Base-by-base conservation (phyloP, 2,113 vertebrate species). In the Daboia siamensis region DNA sequence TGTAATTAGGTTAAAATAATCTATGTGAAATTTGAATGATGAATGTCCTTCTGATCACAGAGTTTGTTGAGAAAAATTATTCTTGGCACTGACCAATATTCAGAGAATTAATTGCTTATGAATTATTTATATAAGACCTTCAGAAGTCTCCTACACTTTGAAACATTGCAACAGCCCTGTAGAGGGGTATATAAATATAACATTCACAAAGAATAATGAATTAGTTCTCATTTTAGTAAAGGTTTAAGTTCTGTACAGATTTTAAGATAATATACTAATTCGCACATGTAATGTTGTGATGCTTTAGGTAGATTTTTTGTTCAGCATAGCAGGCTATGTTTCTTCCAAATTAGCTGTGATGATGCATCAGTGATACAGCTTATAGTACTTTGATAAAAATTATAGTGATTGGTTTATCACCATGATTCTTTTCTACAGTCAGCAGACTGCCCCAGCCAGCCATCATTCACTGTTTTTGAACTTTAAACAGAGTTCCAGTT, bases 81-180 rank as follows among this genome's bases (percentile, higher is more conserved):
- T 90, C 56, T 64, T 57, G 59, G 91, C 93, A 88, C 84, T 94
- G 92, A 89, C 91, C 5, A 23, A 55, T 97, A 97, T 96, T 94
- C 94, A 95, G 92, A 61, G 56, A 90, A 96, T 97, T 97, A 96
- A 96, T 96, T 93, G 90, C 87, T 74, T 90, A 59, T 95, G 94
- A 97, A 94, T 95, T 96, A 97, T 95, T 92, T 48, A 90, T n/a
- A 17, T 9, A 92, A 93, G 86, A 54, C 29, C 48, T 1, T 13
- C 23, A 89, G 44, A 89, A 93, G 86, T 44, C 52, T 15, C 52
- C 5, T 85, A 80, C 94, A 54, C 90, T 93, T 96, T 90, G 91
- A 94, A 94, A 91, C 56, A 46, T 29, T 92, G 61, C 91, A 88
- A 48, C 46, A 88, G 48, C 56, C 39, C 26, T 24, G 88, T 1